phyloP scores from a whole-genome alignment of 2,888 invertebrate genomes.

The Ennomos erosarius region DNA sequence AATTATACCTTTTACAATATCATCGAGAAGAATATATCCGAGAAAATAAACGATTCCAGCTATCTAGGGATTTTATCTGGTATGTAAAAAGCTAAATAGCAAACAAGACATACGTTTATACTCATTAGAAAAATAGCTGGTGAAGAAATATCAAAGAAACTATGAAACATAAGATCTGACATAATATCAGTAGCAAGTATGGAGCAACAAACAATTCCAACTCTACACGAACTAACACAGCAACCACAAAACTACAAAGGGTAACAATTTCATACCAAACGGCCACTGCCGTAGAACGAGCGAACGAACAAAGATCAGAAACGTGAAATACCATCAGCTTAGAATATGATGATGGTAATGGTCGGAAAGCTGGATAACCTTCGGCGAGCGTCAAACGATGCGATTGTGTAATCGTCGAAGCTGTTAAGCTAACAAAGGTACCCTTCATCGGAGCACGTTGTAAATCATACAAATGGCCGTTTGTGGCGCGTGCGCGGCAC shows the following conservation, averaged over 20 bases:
- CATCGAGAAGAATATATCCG: too few species aligned
- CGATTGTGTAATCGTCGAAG: constrained; percentile 70
- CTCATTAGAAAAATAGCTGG: too few species aligned
- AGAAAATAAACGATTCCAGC: neutral
- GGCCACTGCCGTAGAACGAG: constrained; percentile 40
- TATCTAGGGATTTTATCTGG: too few species aligned
- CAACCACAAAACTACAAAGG: constrained; percentile 39
- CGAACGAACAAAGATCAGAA: constrained; percentile 60
- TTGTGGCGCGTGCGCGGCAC: constrained; percentile 76
- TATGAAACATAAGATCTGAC: neutral
- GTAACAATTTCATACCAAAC: constrained; percentile 41
- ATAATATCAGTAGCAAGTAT: constrained; percentile 12
- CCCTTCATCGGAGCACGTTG: constrained; percentile 67
- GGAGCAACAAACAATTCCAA: constrained; percentile 29
- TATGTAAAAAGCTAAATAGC: too few species aligned
- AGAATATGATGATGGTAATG: constrained; percentile 39
- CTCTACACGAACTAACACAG: constrained; percentile 20
- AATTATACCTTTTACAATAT: too few species aligned
- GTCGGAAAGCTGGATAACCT: constrained; percentile 64
- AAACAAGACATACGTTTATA: too few species aligned
- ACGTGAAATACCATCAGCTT: constrained; percentile 66
- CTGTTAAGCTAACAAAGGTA: constrained; percentile 73
- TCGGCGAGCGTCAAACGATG: constrained; percentile 66
- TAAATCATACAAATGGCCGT: constrained; percentile 77
- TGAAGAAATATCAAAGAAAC: constrained; percentile 2